phyloP scores from a whole-genome alignment of 2,113 vertebrate species.

The Eulemur rufifrons region DNA sequence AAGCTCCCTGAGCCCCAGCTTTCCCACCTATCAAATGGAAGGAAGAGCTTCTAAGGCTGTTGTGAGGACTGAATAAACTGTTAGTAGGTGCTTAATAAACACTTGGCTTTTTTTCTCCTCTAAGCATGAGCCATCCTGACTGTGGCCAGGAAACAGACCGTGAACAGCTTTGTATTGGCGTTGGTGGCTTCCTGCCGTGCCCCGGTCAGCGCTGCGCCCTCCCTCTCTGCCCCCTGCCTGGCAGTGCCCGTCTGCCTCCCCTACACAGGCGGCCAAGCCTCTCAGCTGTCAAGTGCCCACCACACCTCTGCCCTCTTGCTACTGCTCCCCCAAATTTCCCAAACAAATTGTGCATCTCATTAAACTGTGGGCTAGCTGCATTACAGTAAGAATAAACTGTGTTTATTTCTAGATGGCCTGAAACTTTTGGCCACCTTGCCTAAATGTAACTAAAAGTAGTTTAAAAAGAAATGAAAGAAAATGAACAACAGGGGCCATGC shows the following conservation, averaged over 20 bases:
- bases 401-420: slow-evolving; percentile 55
- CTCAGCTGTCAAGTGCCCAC: neutral
- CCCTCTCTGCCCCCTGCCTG: neutral
- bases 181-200: neutral
- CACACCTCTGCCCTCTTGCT: neutral
- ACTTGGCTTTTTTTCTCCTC: neutral
- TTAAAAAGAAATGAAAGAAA: neutral
- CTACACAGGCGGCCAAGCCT: neutral
- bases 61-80: neutral
- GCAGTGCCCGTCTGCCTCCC: neutral
- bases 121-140: neutral
- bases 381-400: neutral
- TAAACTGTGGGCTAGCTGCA: neutral
- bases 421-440: slow-evolving; percentile 49
- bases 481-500: neutral
- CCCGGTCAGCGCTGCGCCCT: accelerated
- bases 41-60: neutral
- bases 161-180: accelerated
- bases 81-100: neutral
- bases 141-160: neutral
- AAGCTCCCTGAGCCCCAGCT: neutral
- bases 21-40: neutral
- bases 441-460: slow-evolving; percentile 65
- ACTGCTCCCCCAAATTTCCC: neutral
- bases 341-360: neutral